Percentiles rank a stretch among this genome's conserved stretches.
Evolutionary conservation across 2,888 invertebrate species (phyloP).

Genomic region (Tipula unca): DNA sequence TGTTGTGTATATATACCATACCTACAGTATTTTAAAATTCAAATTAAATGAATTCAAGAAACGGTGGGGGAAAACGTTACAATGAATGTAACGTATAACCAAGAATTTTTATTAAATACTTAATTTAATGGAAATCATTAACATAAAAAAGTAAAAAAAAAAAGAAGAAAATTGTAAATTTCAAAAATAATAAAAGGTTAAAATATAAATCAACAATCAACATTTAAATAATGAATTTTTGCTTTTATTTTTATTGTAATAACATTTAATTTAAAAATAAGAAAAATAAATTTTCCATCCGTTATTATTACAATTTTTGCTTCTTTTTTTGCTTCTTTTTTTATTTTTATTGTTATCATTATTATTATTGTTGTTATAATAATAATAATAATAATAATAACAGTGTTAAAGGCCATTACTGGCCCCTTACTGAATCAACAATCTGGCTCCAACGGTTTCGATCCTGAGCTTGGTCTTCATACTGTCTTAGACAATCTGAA

Average conservation of each 20-base stretch:
- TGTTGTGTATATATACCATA: too few species aligned
- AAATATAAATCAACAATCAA: background rate
- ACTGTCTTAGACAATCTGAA: too few species aligned
- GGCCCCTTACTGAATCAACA: too few species aligned
- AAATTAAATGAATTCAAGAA: background rate
- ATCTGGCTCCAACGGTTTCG: too few species aligned
- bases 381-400: too few species aligned
- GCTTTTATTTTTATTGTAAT: background rate
- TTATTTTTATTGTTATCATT: background rate
- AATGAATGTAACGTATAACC: too few species aligned
- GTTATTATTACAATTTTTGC: background rate
- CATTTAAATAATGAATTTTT: background rate
- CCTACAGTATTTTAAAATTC: background rate
- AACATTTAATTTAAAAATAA: background rate
- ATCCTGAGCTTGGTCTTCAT: too few species aligned
- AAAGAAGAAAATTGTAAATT: too few species aligned
- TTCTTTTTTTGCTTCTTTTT: too few species aligned
- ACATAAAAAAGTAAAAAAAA: background rate
- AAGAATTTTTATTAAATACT: background rate
- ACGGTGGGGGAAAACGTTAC: background rate
- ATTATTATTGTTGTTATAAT: background rate
- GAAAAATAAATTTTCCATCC: background rate
- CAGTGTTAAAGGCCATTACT: too few species aligned
- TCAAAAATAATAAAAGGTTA: background rate
- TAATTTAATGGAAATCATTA: background rate